Evolutionary conservation across 2,797 vertebrate genomes (phyloP).

Genomic region (Acanthiza pusilla): DNA sequence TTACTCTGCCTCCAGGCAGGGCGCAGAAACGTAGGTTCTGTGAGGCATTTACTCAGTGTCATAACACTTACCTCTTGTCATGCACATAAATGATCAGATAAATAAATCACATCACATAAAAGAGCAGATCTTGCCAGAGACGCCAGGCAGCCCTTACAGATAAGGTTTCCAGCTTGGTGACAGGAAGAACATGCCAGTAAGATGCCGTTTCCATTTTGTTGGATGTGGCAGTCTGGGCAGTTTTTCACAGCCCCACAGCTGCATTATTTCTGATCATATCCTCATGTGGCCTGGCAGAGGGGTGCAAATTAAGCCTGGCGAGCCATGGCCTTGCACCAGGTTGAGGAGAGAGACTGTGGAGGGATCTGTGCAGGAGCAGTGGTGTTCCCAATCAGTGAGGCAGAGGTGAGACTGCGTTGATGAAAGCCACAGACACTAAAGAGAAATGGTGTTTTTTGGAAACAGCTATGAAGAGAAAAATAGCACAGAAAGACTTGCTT

Average conservation of each 20-base stretch:
- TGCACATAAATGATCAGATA: neutral
- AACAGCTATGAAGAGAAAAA: slow-evolving; percentile 3
- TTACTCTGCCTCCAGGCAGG: neutral
- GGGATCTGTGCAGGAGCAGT: neutral
- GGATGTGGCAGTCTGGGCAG: neutral
- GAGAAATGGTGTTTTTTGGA: neutral
- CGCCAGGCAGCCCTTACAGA: neutral
- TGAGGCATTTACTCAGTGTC: accelerated
- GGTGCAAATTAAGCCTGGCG: accelerated
- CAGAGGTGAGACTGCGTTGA: neutral
- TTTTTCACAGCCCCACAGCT: neutral
- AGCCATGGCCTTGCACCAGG: neutral
- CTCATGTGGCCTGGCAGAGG: neutral
- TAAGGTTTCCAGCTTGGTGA: neutral
- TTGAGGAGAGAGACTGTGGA: neutral
- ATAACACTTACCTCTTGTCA: accelerated
- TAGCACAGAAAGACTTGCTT: slow-evolving; percentile 11
- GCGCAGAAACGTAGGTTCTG: neutral
- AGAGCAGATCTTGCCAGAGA: neutral
- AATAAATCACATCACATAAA: too few species aligned
- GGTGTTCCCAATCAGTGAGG: neutral
- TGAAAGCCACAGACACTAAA: neutral
- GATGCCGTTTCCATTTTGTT: neutral
- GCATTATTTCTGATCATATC: neutral
- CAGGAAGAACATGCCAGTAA: neutral